Evolutionary conservation across 2,888 invertebrate genomes (phyloP).

Genomic region (Conchocele bisecta): DNA sequence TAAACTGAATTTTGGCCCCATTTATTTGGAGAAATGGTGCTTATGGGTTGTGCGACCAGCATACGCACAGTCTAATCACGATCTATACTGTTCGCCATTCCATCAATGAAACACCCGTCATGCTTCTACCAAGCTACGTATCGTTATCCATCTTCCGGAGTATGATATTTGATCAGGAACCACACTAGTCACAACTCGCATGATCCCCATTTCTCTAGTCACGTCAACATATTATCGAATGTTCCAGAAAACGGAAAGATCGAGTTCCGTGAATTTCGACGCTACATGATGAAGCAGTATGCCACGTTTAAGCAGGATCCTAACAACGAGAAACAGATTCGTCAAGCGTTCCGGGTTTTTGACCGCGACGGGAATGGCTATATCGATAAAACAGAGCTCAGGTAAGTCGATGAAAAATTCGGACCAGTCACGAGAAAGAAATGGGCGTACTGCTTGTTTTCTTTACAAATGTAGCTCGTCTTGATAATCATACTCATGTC

Average conservation of each 20-base stretch:
- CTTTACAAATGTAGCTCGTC: neutral
- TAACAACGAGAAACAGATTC: constrained; percentile 35
- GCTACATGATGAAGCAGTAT: constrained; percentile 43
- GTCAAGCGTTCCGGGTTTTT: constrained; percentile 50
- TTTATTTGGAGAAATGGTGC: no score
- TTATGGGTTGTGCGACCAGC: no score
- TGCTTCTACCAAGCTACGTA: no score
- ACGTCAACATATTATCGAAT: neutral
- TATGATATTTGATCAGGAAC: no score
- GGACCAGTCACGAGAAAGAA: neutral
- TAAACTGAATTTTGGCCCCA: no score
- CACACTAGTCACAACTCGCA: no score
- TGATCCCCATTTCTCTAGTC: no score
- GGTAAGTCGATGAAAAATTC: constrained; percentile 11
- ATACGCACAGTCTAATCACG: no score
- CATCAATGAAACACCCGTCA: no score
- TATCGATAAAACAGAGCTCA: constrained; percentile 51
- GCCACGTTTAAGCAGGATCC: constrained; percentile 7
- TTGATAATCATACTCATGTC: no score
- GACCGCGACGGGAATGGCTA: constrained; percentile 52
- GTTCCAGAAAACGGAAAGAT: constrained; percentile 51
- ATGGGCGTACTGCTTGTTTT: neutral
- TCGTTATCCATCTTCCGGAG: no score
- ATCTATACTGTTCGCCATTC: no score
- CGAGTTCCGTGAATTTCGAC: constrained; percentile 50